Evolutionary conservation across 1,140 invertebrate genomes (phyloP).

Genomic region (Plodia interpunctella): DNA sequence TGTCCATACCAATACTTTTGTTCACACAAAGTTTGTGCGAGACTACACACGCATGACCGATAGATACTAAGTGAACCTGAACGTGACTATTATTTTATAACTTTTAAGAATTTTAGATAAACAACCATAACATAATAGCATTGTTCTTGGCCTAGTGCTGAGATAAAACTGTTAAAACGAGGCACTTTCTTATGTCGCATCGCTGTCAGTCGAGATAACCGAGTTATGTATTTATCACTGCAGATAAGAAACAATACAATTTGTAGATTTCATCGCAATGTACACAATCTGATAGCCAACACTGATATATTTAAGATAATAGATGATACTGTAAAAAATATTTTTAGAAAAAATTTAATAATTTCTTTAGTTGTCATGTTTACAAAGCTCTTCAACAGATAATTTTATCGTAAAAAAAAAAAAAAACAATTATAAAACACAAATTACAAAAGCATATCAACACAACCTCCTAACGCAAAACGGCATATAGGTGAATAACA

Average conservation of each 20-base stretch:
- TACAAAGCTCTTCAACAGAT: too few species aligned
- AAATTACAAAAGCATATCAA: too few species aligned
- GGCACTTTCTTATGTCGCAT: slow-evolving; percentile 54
- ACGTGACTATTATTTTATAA: slow-evolving; percentile 22
- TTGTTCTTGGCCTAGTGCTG: slow-evolving; percentile 36
- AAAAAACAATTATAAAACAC: too few species aligned
- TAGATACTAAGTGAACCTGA: slow-evolving; percentile 1
- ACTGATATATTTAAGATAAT: neutral
- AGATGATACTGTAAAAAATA: neutral
- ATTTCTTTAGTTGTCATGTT: too few species aligned
- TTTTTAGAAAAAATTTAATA: too few species aligned
- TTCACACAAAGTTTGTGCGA: slow-evolving; percentile 19
- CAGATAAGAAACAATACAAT: slow-evolving; percentile 63
- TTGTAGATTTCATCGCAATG: slow-evolving; percentile 55
- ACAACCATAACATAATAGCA: slow-evolving; percentile 23
- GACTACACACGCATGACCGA: slow-evolving; percentile 11
- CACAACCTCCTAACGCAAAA: too few species aligned
- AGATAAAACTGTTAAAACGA: slow-evolving; percentile 57
- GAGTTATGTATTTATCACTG: slow-evolving; percentile 69
- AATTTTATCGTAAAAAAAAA: too few species aligned
- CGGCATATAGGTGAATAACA: too few species aligned
- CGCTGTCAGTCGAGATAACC: slow-evolving; percentile 50
- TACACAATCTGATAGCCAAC: slow-evolving; percentile 55
- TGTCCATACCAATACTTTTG: slow-evolving; percentile 20
- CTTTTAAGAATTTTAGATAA: slow-evolving; percentile 10